A percentile compares a stretch with the other conserved stretches of the same genome.
Conservation (phyloP, 2,888 invertebrate species). For the Drosophila stalkeri region DNA sequence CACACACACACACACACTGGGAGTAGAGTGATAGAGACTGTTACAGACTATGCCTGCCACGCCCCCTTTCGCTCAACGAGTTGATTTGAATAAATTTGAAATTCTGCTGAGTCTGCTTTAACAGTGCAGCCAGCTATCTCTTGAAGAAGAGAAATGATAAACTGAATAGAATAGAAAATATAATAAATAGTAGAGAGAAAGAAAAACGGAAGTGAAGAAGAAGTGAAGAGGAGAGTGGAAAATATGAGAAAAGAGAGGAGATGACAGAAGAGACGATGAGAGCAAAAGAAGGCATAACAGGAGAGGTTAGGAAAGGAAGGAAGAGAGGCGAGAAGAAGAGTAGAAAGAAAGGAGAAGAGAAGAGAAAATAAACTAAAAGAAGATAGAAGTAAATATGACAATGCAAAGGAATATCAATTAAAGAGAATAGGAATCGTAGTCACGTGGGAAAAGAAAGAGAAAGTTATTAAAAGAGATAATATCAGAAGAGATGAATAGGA, state of each 20-base stretch:
- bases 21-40: not conserved
- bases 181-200: no score
- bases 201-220: no score
- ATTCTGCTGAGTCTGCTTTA: slow-evolving; percentile 76
- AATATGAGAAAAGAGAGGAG: not conserved
- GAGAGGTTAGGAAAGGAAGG: no score
- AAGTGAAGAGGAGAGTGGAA: not conserved
- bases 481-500: no score
- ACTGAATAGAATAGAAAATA: not conserved
- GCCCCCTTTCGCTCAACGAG: slow-evolving; percentile 60
- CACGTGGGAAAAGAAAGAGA: not conserved
- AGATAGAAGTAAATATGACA: not conserved
- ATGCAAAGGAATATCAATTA: no score
- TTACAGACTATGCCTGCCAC: slow-evolving; percentile 39
- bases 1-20: slow-evolving; percentile 18
- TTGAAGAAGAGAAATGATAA: not conserved
- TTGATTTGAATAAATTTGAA: slow-evolving; percentile 80
- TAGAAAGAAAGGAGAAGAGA: not conserved
- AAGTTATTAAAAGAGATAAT: no score
- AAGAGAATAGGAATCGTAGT: no score
- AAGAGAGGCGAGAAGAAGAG: no score
- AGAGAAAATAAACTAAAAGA: not conserved
- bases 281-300: no score
- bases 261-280: not conserved
- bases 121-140: slow-evolving; percentile 33